Evolutionary conservation across 1,140 invertebrate genomes (phyloP).

Genomic region (Myzus persicae): DNA sequence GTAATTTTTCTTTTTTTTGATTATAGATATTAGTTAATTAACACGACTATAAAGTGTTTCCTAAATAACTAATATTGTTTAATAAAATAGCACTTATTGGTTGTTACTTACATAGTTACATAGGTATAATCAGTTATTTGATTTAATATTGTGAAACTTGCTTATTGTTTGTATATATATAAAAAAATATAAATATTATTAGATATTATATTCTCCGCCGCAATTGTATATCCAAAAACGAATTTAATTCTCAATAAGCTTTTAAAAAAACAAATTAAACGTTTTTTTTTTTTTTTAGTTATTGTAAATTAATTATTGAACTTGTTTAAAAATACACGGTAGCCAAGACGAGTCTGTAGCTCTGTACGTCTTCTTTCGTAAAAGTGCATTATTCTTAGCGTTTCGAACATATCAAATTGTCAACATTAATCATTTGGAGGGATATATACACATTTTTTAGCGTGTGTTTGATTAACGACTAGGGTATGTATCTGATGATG

Average conservation of each 20-base stretch:
- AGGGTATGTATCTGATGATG: background rate
- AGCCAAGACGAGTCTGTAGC: background rate
- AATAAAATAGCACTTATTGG: too few species aligned
- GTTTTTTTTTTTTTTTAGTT: too few species aligned
- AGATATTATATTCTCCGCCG: too few species aligned
- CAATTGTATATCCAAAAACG: too few species aligned
- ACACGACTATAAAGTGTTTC: background rate
- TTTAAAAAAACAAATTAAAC: too few species aligned
- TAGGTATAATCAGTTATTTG: background rate
- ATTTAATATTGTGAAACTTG: too few species aligned
- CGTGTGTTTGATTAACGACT: constrained; percentile 57
- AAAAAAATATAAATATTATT: too few species aligned
- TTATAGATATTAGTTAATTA: background rate
- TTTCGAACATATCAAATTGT: constrained; percentile 34
- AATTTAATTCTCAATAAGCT: too few species aligned
- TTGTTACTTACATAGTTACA: too few species aligned
- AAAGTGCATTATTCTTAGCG: background rate
- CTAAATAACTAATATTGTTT: background rate
- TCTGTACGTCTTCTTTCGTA: background rate
- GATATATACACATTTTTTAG: constrained; percentile 31
- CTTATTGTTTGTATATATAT: too few species aligned
- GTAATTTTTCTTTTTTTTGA: background rate
- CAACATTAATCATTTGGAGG: constrained; percentile 50
- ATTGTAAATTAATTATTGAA: background rate
- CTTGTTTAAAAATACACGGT: background rate